Base-by-base conservation (phyloP, 2,888 invertebrate genomes). In the Trissolcus brochymenae region DNA sequence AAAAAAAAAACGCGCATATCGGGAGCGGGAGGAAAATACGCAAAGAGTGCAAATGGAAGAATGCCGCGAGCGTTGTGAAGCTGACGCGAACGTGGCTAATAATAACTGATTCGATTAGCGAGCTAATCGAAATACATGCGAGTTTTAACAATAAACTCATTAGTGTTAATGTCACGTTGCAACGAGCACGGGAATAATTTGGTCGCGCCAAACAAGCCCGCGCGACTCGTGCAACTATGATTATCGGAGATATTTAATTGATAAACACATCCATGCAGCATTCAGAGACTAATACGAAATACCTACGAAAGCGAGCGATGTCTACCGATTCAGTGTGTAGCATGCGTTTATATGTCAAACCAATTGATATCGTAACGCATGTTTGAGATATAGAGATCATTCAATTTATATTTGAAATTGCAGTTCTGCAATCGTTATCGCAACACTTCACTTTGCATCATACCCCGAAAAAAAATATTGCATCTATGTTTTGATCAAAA, bases 131-230 rank as follows among this genome's bases (percentile, higher is more conserved):
- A 85, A 84, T 80, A 78, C 82, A 82, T 80, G 82, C 80, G 79
- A 84, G 78, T 86, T 87, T 86, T 84, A 84, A 85, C 86, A 86
- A 86, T 86, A 85, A 84, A 84, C 82, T 82, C 82, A 83, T 87
- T 87, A 87, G 84, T 82, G 85, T 84, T 85, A 86, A 85, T 84
- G 82, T 79, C 77, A 73, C 79, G 82, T 83, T 83, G 82, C 84
- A 81, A 67, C 78, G 53, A 60, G 71, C 72, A 71, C 60, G 76
- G 77, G 81, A 76, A 79, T 83, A 84, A 85, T 87, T 84, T 76
- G 79, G 76, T 75, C 73, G 71, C 72, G 74, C 73, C 82, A 80
- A 84, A 85, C 84, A 83, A 85, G 84, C 82, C 80, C 57, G 43
- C 19, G 67, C 61, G 72, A 54, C 66, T 68, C 70, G 54, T 25